Evolutionary conservation across 1,140 invertebrate species (phyloP), one percentile per base, ranked within the genome.

Genomic region (Heliconius congener): DNA sequence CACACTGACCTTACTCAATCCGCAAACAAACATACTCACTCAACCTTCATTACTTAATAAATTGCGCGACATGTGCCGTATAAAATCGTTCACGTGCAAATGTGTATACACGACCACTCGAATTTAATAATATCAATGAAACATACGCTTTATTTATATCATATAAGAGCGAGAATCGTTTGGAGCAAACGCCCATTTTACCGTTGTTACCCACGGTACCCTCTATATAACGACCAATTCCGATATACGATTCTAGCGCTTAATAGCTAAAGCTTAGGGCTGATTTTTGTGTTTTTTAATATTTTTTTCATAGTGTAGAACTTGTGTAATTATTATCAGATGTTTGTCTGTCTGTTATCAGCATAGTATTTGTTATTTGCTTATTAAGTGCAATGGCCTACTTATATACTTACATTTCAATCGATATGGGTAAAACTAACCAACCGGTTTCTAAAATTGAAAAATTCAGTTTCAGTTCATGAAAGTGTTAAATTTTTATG

Each of bases 21-120:
- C 66, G 73, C 52, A 74, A 80, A 55, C 55, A 76, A 73, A 80
- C 72, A 76, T 71, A 57, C 70, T 76, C 79, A 76, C 66, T 46
- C 76, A 74, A 76, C 79, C 79, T 80, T 80, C 74, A 52, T 76
- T 77, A 80, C 74, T 80, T 77, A 76, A 80, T 80, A 75, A 74
- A 74, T 79, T 71, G 78, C 46, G 71, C 37, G 78, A 80, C 78
- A 80, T 80, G 74, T 80, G 71, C 71, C 71, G 78, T 52, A 34
- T 75, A 72, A 71, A 55, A 76, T 18, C 39, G 39, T 71, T 76
- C 79, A 80, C 79, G 79, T 80, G 79, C 79, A 77, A 71, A 73
- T 30, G 9, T 70, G 37, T 75, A 74, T n/a, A 39, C 37, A 18
- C 8, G 60, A 18, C 66, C 11, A 60, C 70, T 55, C 39, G n/a